Percentiles rank a stretch among this genome's conserved stretches.
phyloP scores from a whole-genome alignment of 2,113 vertebrate species.

The Pundamilia nyererei region DNA sequence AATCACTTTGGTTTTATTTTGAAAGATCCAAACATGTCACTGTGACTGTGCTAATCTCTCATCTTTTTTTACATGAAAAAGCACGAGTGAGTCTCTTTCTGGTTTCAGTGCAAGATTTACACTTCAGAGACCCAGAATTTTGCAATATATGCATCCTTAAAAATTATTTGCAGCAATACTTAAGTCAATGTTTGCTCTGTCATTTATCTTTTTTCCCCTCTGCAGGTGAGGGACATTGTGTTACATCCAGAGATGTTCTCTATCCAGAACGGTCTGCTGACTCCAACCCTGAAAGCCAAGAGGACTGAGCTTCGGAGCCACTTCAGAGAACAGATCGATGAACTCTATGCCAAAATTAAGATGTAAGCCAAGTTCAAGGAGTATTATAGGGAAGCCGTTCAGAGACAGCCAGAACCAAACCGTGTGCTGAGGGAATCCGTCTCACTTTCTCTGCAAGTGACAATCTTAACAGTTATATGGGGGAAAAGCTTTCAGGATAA shows the following conservation, averaged over 20 bases:
- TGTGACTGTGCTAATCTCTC: not conserved
- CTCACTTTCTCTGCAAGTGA: not conserved
- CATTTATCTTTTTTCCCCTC: not conserved
- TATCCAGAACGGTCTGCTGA: slow-evolving; percentile 88
- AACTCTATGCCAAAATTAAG: slow-evolving; percentile 87
- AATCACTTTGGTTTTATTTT: not conserved
- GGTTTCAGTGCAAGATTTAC: not conserved
- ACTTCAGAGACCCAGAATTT: not conserved
- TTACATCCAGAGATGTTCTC: slow-evolving; percentile 85
- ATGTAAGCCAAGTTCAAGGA: slow-evolving; percentile 57
- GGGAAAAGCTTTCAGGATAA: not conserved
- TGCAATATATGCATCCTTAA: not conserved
- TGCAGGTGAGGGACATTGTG: slow-evolving; percentile 83
- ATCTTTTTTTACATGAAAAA: not conserved
- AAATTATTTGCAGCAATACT: not conserved
- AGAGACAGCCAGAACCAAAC: not conserved
- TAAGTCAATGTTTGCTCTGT: not conserved
- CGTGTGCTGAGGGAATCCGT: not conserved
- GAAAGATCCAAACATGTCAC: not conserved
- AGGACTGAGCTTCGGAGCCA: slow-evolving; percentile 78
- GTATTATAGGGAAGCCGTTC: not conserved
- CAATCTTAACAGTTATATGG: not conserved
- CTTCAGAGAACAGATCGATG: slow-evolving; percentile 84
- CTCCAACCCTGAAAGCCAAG: slow-evolving; percentile 93
- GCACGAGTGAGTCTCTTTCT: not conserved